A percentile compares a stretch with the other conserved stretches of the same genome.
Conservation (phyloP, 2,113 vertebrate genomes). For the Nipponia nippon region DNA sequence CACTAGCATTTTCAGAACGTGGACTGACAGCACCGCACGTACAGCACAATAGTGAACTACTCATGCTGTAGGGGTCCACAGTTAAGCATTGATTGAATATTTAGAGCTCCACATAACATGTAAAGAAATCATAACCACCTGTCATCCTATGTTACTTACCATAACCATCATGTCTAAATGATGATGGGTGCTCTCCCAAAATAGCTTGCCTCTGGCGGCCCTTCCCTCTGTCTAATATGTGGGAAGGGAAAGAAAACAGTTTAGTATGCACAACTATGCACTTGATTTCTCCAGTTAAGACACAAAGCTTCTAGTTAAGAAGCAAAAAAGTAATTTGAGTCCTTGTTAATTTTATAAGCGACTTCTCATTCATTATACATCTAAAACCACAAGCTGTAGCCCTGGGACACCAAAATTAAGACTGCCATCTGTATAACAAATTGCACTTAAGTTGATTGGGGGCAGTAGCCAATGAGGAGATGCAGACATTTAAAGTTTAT, state of each 20-base stretch:
- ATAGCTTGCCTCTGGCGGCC: conserved; percentile 94
- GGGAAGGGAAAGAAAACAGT: conserved; percentile 72
- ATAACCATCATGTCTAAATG: conserved; percentile 88
- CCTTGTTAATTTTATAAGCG: conserved; percentile 67
- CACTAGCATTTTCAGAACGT: neutral
- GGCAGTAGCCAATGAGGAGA: conserved; percentile 66
- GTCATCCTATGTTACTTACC: conserved; percentile 76
- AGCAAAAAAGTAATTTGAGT: conserved; percentile 49
- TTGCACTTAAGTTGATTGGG: conserved; percentile 61
- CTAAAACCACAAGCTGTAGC: conserved; percentile 64
- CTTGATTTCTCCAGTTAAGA: conserved; percentile 34
- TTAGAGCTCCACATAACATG: neutral
- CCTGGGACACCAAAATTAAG: conserved; percentile 61
- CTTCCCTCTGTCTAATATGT: conserved; percentile 88
- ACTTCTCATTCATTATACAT: conserved; percentile 61
- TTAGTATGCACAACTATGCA: conserved; percentile 55
- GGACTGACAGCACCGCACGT: neutral
- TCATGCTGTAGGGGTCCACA: neutral
- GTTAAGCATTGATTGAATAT: neutral
- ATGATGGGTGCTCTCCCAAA: conserved; percentile 94
- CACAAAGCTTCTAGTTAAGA: conserved; percentile 54
- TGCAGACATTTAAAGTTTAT: conserved; percentile 72
- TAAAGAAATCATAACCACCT: neutral
- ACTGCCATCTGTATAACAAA: conserved; percentile 65
- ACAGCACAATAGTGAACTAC: neutral